phyloP scores from a whole-genome alignment of 37 sponge, comb jelly and placozoan genomes.

The Cliona cf. orientalis region DNA sequence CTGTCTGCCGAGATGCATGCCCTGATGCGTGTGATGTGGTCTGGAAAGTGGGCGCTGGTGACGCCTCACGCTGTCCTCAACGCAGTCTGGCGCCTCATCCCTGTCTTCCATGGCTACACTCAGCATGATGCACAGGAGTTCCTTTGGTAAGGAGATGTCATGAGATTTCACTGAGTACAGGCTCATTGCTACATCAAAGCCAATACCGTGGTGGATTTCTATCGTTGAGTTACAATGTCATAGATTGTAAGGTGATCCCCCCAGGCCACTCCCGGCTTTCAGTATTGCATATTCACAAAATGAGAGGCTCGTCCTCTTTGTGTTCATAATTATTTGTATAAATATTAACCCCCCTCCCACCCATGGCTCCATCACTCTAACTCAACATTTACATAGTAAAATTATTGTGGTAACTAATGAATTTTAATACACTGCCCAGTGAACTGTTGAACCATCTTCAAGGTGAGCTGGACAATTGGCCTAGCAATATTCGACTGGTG shows the following conservation, averaged over 20 bases:
- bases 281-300: too few species aligned
- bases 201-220: too few species aligned
- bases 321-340: too few species aligned
- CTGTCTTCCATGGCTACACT: slow-evolving; percentile 74
- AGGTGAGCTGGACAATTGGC: slow-evolving; percentile 54
- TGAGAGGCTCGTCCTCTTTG: too few species aligned
- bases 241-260: too few species aligned
- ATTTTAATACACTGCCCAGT: slow-evolving; percentile 27
- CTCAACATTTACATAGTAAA: too few species aligned
- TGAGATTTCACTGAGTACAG: too few species aligned
- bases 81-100: slow-evolving; percentile 68
- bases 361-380: too few species aligned
- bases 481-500: neutral
- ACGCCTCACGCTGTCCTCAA: slow-evolving; percentile 80
- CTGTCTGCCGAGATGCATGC: slow-evolving; percentile 51
- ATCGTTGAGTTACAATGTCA: too few species aligned
- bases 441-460: slow-evolving; percentile 64
- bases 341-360: too few species aligned
- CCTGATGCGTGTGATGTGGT: slow-evolving; percentile 83
- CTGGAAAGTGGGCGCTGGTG: slow-evolving; percentile 86
- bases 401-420: neutral
- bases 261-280: too few species aligned
- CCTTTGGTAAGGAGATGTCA: slow-evolving; percentile 75
- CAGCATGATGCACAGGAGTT: slow-evolving; percentile 92
- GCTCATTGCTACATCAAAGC: too few species aligned